These are phyloP conservation scores for Lepidurus arcticus DNA, from an alignment of 1,140 invertebrate genomes.

Conservation along the genomic window DNA sequence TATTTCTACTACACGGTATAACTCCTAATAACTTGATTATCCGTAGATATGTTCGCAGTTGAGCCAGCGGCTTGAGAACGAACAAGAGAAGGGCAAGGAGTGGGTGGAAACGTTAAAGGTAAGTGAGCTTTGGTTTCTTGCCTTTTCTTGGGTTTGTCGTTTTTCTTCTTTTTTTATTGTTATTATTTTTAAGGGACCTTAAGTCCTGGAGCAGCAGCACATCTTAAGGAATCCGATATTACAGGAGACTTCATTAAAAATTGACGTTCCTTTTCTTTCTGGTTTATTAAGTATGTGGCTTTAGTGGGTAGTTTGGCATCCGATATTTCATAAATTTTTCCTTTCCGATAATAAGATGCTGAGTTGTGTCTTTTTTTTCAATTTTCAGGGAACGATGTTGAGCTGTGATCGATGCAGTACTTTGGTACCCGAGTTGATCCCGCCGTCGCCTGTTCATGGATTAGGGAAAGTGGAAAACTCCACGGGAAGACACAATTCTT, in stretches of 20 bases:
- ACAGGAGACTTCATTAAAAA: neutral
- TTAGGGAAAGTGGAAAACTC: conserved; percentile 31
- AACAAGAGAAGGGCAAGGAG: conserved; percentile 54
- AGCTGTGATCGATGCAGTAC: conserved; percentile 9
- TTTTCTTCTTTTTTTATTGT: neutral
- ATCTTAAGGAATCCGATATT: neutral
- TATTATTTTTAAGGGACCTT: neutral
- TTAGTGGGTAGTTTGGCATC: neutral
- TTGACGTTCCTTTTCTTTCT: neutral
- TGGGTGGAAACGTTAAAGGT: conserved; percentile 55
- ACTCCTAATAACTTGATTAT: conserved; percentile 29
- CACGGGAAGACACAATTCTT: conserved; percentile 5
- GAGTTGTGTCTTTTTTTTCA: neutral
- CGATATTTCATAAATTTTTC: neutral
- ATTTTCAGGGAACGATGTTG: neutral
- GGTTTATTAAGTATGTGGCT: neutral
- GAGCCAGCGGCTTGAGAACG: conserved; percentile 67
- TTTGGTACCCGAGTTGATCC: neutral
- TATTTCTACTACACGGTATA: neutral
- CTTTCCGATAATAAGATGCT: neutral
- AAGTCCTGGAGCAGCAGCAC: neutral
- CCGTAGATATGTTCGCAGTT: conserved; percentile 70
- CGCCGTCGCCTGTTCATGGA: conserved; percentile 35
- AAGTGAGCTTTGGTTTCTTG: conserved; percentile 36
- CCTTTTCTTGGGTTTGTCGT: neutral